These are phyloP conservation scores for Drosophila tripunctata DNA, from an alignment of 2,888 invertebrate genomes.

Conservation along the genomic window DNA sequence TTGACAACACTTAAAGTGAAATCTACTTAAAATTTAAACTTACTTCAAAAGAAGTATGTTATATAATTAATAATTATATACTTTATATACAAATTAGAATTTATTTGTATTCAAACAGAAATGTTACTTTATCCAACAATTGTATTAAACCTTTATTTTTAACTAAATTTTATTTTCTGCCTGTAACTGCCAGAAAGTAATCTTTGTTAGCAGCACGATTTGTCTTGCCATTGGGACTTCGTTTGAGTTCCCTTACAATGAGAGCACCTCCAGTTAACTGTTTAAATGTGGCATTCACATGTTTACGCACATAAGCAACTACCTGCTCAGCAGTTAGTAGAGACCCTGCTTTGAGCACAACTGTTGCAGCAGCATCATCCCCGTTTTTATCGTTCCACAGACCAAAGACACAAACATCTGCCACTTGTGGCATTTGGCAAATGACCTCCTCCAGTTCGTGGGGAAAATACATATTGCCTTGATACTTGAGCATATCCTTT, in stretches of 20 bases:
- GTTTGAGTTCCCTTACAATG: slow-evolving; percentile 69
- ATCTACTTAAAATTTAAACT: too few species aligned
- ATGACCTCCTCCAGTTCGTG: slow-evolving; percentile 77
- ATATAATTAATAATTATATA: too few species aligned
- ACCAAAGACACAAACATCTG: slow-evolving; percentile 78
- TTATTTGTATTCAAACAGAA: too few species aligned
- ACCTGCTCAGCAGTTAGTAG: slow-evolving; percentile 70
- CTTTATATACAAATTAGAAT: too few species aligned
- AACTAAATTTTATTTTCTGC: too few species aligned
- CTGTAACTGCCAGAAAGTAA: slow-evolving; percentile 39
- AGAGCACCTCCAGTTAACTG: slow-evolving; percentile 76
- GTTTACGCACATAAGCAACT: slow-evolving; percentile 66
- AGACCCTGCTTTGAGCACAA: slow-evolving; percentile 60
- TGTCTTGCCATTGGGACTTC: slow-evolving; percentile 74
- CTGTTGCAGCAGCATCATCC: slow-evolving; percentile 78
- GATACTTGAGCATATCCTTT: slow-evolving; percentile 78
- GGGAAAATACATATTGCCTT: slow-evolving; percentile 75
- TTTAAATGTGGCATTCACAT: slow-evolving; percentile 60
- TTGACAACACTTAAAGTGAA: too few species aligned
- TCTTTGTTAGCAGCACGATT: slow-evolving; percentile 54
- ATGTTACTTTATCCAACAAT: too few species aligned
- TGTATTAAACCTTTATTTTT: neutral
- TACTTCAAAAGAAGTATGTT: too few species aligned
- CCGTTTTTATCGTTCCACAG: slow-evolving; percentile 69
- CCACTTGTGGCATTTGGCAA: slow-evolving; percentile 67